Evolutionary conservation across 1,140 invertebrate genomes (phyloP).

Genomic region (Drosophila asahinai): DNA sequence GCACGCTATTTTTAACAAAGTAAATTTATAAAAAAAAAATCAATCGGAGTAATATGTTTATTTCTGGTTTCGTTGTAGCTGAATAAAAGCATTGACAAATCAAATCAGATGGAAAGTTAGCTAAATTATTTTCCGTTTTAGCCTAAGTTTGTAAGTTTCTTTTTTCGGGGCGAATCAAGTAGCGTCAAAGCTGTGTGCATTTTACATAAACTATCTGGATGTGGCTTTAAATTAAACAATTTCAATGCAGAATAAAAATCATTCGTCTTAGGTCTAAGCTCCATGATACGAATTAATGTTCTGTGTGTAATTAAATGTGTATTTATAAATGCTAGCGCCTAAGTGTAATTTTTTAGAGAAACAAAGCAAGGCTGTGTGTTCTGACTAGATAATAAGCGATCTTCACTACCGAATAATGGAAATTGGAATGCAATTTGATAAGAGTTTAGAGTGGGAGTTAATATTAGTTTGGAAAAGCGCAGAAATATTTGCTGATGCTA

Average conservation of each 20-base stretch:
- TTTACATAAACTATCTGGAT: slow-evolving; percentile 74
- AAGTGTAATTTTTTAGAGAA: slow-evolving; percentile 83
- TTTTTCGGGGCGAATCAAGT: not conserved
- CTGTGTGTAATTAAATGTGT: slow-evolving; percentile 72
- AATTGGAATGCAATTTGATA: slow-evolving; percentile 18
- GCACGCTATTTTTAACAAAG: slow-evolving; percentile 59
- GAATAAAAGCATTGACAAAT: slow-evolving; percentile 75
- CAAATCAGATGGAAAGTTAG: slow-evolving; percentile 59
- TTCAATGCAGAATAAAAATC: slow-evolving; percentile 10
- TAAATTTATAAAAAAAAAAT: slow-evolving; percentile 37
- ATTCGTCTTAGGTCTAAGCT: slow-evolving; percentile 45
- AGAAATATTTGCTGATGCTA: slow-evolving; percentile 56
- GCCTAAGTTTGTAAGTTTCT: slow-evolving; percentile 1
- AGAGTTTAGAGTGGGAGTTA: slow-evolving; percentile 24
- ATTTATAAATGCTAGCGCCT: slow-evolving; percentile 46
- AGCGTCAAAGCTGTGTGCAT: slow-evolving; percentile 51
- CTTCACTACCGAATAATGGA: slow-evolving; percentile 24
- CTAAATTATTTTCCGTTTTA: slow-evolving; percentile 3
- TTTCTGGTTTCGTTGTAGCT: slow-evolving; percentile 25
- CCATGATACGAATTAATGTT: slow-evolving; percentile 13
- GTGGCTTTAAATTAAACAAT: slow-evolving; percentile 71
- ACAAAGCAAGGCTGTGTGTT: slow-evolving; percentile 85
- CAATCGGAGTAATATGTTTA: slow-evolving; percentile 7
- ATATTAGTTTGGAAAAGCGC: slow-evolving; percentile 17
- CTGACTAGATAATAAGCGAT: slow-evolving; percentile 69